Evolutionary conservation across 1,140 invertebrate genomes (phyloP).

Genomic region (Pentalonia nigronervosa): DNA sequence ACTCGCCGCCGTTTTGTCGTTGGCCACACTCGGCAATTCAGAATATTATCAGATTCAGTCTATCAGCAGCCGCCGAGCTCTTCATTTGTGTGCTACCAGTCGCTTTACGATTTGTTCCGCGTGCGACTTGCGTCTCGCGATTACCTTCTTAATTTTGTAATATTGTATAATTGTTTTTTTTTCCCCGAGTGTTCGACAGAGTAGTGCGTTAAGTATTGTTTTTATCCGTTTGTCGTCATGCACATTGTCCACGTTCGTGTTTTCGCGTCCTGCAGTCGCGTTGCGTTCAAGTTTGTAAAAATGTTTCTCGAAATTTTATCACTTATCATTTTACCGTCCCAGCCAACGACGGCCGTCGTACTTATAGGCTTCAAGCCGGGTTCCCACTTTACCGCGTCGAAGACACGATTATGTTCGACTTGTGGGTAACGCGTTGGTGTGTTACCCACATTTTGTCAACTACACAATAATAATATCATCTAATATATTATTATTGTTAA

Average conservation of each 20-base stretch:
- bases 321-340: not conserved
- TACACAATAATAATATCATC: not conserved
- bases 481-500: not conserved
- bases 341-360: not conserved
- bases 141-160: not conserved
- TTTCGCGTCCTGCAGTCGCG: not conserved
- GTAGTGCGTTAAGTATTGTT: not conserved
- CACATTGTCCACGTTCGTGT: not conserved
- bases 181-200: not conserved
- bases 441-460: not conserved
- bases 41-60: not conserved
- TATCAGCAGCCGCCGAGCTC: not conserved
- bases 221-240: not conserved
- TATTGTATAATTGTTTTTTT: not conserved
- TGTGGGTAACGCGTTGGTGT: not conserved
- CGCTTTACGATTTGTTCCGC: not conserved
- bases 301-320: not conserved
- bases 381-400: not conserved
- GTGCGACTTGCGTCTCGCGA: not conserved
- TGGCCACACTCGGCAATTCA: not conserved
- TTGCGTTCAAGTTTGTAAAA: not conserved
- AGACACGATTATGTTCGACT: not conserved
- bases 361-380: not conserved
- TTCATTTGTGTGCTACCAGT: not conserved
- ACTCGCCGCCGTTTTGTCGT: not conserved